A percentile compares a stretch with the other conserved stretches of the same genome.
Conservation (phyloP, 1,140 invertebrate genomes). For the Monomorium pharaonis region DNA sequence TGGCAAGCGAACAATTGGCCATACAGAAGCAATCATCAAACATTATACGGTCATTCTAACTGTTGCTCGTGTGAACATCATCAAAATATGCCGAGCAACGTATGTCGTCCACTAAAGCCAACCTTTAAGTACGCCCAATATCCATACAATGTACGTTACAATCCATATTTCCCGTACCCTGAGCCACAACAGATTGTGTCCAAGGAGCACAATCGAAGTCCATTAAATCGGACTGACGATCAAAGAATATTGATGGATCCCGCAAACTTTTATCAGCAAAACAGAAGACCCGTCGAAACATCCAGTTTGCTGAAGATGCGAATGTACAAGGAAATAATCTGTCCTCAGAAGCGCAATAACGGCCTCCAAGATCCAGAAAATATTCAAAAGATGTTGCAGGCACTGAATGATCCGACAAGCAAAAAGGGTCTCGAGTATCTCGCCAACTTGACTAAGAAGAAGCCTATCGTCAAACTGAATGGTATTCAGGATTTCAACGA, state of each 20-base stretch:
- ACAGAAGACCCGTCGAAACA: slow-evolving; percentile 38
- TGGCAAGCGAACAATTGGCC: slow-evolving; percentile 10
- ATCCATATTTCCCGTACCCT: not conserved
- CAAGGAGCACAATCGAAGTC: not conserved
- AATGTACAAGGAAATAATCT: slow-evolving; percentile 67
- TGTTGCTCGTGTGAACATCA: not conserved
- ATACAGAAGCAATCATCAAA: not conserved
- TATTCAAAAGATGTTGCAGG: slow-evolving; percentile 60
- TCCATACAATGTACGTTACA: not conserved
- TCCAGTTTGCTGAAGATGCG: slow-evolving; percentile 76
- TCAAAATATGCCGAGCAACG: not conserved
- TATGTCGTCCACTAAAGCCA: not conserved
- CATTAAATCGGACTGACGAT: not conserved
- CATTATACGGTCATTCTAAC: not conserved
- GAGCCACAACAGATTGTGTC: not conserved
- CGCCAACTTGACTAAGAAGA: slow-evolving; percentile 56
- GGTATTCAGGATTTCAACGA: slow-evolving; percentile 72
- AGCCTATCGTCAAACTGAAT: slow-evolving; percentile 63
- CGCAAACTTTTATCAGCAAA: not conserved
- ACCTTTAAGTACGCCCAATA: not conserved
- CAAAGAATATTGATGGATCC: not conserved
- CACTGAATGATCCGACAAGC: slow-evolving; percentile 47
- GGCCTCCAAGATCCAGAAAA: slow-evolving; percentile 76
- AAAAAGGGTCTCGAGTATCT: slow-evolving; percentile 66
- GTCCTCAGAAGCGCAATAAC: slow-evolving; percentile 76